Base-by-base conservation (phyloP, 2,113 vertebrate species). In the Carassius gibelio region DNA sequence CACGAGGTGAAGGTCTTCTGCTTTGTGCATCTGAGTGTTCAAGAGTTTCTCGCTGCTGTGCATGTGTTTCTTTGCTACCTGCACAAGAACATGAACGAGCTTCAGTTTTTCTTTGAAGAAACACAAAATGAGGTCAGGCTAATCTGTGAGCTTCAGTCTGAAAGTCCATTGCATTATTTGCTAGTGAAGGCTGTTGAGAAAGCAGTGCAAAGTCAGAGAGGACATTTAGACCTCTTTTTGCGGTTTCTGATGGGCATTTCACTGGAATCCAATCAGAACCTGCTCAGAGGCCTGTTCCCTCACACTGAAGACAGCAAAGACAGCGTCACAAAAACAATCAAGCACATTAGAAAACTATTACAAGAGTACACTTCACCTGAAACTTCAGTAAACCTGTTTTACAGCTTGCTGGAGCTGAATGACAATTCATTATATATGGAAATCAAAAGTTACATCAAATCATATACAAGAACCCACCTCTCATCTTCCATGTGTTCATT, bases 141-240 rank as follows among this genome's bases (percentile, higher is more conserved):
- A 8, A 42, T 8, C 38, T 42, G 1, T 42, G 7, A 42, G 38
- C 38, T 42, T 42, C 38, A 42, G 38, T 42, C 38, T 42, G 38
- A 42, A 42, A 42, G 42, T 42, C 42, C 42, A 42, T 5, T 72
- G 17, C 36, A 72, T 45, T 2, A 72, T n/a, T 45, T 72, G 11
- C 15, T 72, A 9, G 45, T 5, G 0, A 5, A 38, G 1, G 74
- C 45, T 14, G 10, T 75, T 17, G 8, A 26, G 4, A 52, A 75
- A 23, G 42, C 74, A 38, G 8, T 75, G 48, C 74, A 75, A 10
- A 50, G 74, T 52, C 5, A 26, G 5, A 75, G 8, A 50, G 74
- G 71, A 74, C 17, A 48, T 23, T 72, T 55, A 57, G 52, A 72
- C 23, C 81, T 83, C 30, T 26, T 30, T 61, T 64, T 59, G 69